Base-by-base conservation (phyloP, 2,888 invertebrate species). In the Cetonia aurata region DNA sequence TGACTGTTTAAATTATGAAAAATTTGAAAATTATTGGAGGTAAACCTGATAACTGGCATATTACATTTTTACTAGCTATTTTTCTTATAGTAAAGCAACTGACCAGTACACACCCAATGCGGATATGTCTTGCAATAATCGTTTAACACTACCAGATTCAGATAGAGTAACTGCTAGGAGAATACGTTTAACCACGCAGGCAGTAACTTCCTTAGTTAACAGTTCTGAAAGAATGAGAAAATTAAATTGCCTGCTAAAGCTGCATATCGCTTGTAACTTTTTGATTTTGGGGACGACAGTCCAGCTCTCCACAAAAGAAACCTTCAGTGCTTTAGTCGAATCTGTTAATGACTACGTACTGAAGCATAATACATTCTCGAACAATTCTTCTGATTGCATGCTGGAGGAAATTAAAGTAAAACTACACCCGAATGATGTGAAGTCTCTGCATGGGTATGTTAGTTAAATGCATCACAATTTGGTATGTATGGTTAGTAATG, bases 21-120 rank as follows among this genome's bases (percentile, higher is more conserved):
- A 75, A 41, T 41, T 76, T 8, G 33, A 62, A 31, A 37, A 67
- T 44, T 71, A 67, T 52, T 75, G 75, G 71, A 71, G 55, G 77
- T 77, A 74, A 71, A 74, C 69, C 9, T 44, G 33, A 42, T 50
- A 41, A 55, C 17, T 4, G 52, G 41, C 12, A 9, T 44, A 31
- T 44, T 52, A 17, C 3, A 50, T 12, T 46, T 13, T 33, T 13
- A 55, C 19, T 3, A 37, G 9, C 4, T 19, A 2, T 31, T 68
- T 37, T 37, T 12, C 1, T 55, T 56, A 15, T 48, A 57, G 56
- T 42, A n/a, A 33, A 46, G 31, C 12, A 48, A 37, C 13, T 56
- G 19, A 17, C 31, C 48, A 46, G 12, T 31, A 41, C 19, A 37
- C 48, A 4, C 17, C 12, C 17, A 17, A 65, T 37, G 6, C 13